phyloP scores from a whole-genome alignment of 2,113 vertebrate genomes.

The Sylvia atricapilla region DNA sequence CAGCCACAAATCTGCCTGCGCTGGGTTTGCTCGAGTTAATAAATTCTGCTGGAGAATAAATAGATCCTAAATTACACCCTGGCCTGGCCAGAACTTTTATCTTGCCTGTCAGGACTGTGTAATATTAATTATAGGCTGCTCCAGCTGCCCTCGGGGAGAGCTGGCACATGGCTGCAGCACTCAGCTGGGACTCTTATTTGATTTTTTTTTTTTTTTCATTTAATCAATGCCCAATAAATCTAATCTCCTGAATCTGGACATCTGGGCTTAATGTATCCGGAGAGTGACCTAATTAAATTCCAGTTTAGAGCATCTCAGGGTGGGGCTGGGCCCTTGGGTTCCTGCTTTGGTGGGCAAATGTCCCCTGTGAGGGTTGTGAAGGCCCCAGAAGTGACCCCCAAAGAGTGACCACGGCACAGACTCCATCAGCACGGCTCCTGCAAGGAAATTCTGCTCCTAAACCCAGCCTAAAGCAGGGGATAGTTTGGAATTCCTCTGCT shows the following conservation, averaged over 20 bases:
- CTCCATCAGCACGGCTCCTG: background rate
- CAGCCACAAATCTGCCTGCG: background rate
- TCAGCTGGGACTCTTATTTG: background rate
- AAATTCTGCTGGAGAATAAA: constrained; percentile 43
- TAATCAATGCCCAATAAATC: constrained; percentile 56
- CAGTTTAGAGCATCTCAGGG: background rate
- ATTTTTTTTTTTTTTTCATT: background rate
- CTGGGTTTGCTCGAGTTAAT: constrained; percentile 24
- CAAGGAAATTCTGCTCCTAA: background rate
- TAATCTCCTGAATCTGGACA: constrained; percentile 15
- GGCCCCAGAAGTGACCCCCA: background rate
- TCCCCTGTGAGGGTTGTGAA: background rate
- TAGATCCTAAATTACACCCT: constrained; percentile 57
- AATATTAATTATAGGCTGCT: constrained; percentile 16
- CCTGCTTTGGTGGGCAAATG: background rate
- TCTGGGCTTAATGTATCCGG: background rate
- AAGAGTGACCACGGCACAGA: background rate
- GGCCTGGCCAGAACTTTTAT: constrained; percentile 36
- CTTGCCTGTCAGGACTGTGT: constrained; percentile 21
- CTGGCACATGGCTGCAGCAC: constrained; percentile 12
- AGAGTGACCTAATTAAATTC: constrained; percentile 33
- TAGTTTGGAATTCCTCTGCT: background rate
- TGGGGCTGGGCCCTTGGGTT: background rate
- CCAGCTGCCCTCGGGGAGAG: background rate
- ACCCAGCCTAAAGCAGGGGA: background rate